Percentiles rank a stretch among this genome's conserved stretches.
phyloP scores from a whole-genome alignment of 2,113 vertebrate species.

The Benitochromis conjunctus region DNA sequence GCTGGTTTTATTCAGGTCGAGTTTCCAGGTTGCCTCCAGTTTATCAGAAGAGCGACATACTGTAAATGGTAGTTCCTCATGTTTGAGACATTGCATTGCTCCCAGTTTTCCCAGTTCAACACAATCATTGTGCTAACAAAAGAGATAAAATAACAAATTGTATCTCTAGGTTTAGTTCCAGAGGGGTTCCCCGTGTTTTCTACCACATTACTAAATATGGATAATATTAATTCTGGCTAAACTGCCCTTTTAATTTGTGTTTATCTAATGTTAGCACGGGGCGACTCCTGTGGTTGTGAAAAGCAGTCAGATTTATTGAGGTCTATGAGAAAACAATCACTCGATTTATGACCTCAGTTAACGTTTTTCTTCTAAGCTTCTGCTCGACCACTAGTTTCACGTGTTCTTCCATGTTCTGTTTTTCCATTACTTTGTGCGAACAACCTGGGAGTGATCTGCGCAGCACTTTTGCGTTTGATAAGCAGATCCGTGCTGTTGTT shows the following conservation, averaged over 20 bases:
- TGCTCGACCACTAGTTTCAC: background rate
- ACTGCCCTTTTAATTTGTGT: background rate
- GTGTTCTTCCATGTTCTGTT: background rate
- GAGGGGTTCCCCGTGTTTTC: background rate
- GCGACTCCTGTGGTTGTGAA: background rate
- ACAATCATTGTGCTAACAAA: background rate
- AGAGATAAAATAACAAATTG: background rate
- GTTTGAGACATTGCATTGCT: background rate
- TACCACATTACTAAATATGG: background rate
- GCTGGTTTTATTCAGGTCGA: background rate
- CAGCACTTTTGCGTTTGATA: background rate
- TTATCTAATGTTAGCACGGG: background rate
- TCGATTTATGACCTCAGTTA: background rate
- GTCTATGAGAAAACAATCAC: background rate
- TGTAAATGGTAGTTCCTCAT: background rate
- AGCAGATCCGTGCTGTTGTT: background rate
- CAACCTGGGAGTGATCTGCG: background rate
- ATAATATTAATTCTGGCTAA: background rate
- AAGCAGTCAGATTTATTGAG: background rate
- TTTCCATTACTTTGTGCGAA: background rate
- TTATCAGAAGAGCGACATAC: rapidly evolving
- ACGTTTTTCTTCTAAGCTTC: background rate
- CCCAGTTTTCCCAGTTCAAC: rapidly evolving
- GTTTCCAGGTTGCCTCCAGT: background rate
- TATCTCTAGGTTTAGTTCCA: background rate